Conservation (phyloP, 1,140 invertebrate genomes). For the Aphaenogaster rudis region DNA sequence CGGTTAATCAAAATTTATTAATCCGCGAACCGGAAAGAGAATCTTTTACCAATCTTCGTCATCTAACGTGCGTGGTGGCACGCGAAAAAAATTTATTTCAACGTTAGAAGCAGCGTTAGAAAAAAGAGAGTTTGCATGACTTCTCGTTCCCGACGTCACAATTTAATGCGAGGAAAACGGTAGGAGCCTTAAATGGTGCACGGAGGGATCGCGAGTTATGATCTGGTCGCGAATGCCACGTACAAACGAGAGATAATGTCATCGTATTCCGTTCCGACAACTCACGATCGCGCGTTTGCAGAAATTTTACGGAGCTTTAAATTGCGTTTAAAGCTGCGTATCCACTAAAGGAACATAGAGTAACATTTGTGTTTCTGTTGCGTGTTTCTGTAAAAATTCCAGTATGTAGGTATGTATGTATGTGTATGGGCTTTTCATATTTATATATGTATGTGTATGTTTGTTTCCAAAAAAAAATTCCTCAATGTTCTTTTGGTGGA, state of each 20-base stretch:
- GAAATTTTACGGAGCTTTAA: neutral
- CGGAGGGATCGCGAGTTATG: neutral
- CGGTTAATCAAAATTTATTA: neutral
- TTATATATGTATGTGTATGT: too few species aligned
- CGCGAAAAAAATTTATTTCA: neutral
- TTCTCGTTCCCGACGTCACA: neutral
- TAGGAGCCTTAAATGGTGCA: neutral
- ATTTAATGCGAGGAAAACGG: slow-evolving; percentile 17
- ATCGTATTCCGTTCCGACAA: neutral
- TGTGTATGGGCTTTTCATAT: too few species aligned
- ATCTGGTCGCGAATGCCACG: neutral
- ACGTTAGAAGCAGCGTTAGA: neutral
- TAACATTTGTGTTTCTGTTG: too few species aligned
- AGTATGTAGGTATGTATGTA: too few species aligned
- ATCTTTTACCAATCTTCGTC: neutral
- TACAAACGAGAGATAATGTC: neutral
- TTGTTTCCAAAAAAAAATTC: too few species aligned
- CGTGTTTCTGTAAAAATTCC: too few species aligned
- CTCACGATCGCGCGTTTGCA: neutral
- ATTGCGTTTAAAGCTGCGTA: neutral
- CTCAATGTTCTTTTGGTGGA: too few species aligned
- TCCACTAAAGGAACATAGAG: too few species aligned
- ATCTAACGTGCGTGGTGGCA: neutral
- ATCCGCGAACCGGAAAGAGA: too few species aligned
- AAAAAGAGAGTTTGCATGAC: neutral